These are phyloP conservation scores for Taurulus bubalis DNA, from an alignment of 2,113 vertebrate species.

Conservation along the genomic window DNA sequence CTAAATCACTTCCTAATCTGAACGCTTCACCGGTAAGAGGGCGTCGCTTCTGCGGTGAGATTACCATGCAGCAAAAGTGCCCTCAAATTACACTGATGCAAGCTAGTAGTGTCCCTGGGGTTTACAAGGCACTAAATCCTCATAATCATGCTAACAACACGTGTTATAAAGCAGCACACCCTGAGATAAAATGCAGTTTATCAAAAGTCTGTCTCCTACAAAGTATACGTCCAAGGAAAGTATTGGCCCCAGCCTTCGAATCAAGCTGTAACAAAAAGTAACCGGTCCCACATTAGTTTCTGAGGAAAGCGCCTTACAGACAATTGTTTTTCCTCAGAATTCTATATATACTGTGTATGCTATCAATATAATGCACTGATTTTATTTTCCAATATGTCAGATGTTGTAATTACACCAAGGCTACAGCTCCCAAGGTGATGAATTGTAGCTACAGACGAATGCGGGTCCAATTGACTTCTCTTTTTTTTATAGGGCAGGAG, in stretches of 20 bases:
- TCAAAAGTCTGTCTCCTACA: not conserved
- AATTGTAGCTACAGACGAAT: conserved; percentile 12
- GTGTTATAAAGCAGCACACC: conserved; percentile 15
- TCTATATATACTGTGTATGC: conserved; percentile 25
- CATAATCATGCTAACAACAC: conserved; percentile 26
- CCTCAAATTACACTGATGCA: conserved; percentile 29
- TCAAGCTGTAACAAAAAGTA: not conserved
- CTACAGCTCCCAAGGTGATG: not conserved
- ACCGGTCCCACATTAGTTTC: conserved; percentile 1
- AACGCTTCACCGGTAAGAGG: conserved; percentile 1
- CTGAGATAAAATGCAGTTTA: conserved; percentile 2
- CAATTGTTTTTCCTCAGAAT: not conserved
- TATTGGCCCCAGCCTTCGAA: not conserved
- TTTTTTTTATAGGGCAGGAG: not conserved
- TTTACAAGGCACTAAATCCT: conserved; percentile 18
- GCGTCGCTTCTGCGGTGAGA: conserved; percentile 23
- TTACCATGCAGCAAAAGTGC: conserved; percentile 34
- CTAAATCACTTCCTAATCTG: conserved; percentile 27
- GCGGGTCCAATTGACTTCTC: conserved; percentile 19
- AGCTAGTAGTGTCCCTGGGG: conserved; percentile 13
- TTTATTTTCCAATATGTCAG: conserved; percentile 33
- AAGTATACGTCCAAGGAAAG: conserved; percentile 15
- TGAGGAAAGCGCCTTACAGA: not conserved
- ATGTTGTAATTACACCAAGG: conserved; percentile 16
- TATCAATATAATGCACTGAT: conserved; percentile 34